Base-by-base conservation (phyloP, 2,797 vertebrate genomes). In the Poeciliopsis gracilis region DNA sequence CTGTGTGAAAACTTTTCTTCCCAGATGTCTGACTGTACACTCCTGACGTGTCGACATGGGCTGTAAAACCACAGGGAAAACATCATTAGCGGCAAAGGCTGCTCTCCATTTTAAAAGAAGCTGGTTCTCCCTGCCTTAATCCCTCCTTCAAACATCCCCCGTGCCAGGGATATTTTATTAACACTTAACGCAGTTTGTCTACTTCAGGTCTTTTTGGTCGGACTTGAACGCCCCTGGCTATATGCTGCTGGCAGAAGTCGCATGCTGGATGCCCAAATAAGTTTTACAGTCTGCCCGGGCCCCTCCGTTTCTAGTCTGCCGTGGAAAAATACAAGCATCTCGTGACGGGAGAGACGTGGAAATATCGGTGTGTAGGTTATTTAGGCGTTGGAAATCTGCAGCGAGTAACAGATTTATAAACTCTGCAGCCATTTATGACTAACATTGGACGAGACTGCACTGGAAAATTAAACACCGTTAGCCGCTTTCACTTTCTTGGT, bases 111-210 rank as follows among this genome's bases (percentile, higher is more conserved):
- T 85, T 28, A 61, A 49, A 69, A 79, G 41, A 46, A 41, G 45
- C 77, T 59, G 67, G 7, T 61, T 77, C 72, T 79, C 53, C 74
- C 73, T n/a, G 80, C 73, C 46, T 78, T 69, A 77, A 84, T 80
- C 78, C 82, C 76, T 77, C 83, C 77, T 81, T 91, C 82, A 83
- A 81, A 90, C 36, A 6, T 71, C 81, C 82, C 82, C 63, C 53
- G 4, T 49, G 77, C 78, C 79, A 75, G 77, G 77, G 83, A 72
- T 74, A 69, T 87, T 90, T 91, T 82, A 91, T 87, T 86, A 89
- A 87, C 90, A 89, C 90, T 93, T 91, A 81, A 86, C 83, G 73
- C 76, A 91, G 90, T 91, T 92, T 92, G 91, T 92, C 89, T 85
- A 87, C 86, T 80, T 87, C 73, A 87, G 83, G 81, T 79, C 86